A percentile compares a stretch with the other conserved stretches of the same genome.
phyloP scores from a whole-genome alignment of 1,140 invertebrate genomes.

The Drosophila melanica region DNA sequence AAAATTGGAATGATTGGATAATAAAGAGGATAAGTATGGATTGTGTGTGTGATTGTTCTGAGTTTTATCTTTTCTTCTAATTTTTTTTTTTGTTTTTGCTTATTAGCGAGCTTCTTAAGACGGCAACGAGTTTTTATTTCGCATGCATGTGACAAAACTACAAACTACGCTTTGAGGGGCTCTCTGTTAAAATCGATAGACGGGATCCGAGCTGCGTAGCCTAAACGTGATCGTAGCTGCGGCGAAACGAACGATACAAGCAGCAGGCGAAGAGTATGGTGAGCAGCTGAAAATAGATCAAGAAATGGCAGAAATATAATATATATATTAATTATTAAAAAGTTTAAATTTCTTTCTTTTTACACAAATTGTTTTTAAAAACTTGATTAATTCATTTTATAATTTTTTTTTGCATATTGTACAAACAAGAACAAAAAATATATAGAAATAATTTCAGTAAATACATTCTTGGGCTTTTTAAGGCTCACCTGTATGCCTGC shows the following conservation, averaged over 20 bases:
- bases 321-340: background rate
- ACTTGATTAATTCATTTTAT: too few relatives aligned
- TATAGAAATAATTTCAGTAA: too few relatives aligned
- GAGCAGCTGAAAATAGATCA: slow-evolving; percentile 88
- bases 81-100: slow-evolving; percentile 6
- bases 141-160: slow-evolving; percentile 59
- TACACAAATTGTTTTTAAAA: too few relatives aligned
- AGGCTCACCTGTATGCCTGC: slow-evolving; percentile 89
- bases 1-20: slow-evolving; percentile 32
- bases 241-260: slow-evolving; percentile 93
- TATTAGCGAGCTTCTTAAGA: slow-evolving; percentile 28
- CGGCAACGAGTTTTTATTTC: slow-evolving; percentile 44
- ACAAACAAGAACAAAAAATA: too few relatives aligned
- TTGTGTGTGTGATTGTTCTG: slow-evolving; percentile 30
- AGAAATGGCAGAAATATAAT: slow-evolving; percentile 21
- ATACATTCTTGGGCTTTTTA: too few relatives aligned
- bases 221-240: slow-evolving; percentile 96
- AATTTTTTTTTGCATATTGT: too few relatives aligned
- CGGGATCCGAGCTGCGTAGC: slow-evolving; percentile 70
- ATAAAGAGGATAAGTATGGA: slow-evolving; percentile 8
- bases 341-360: too few relatives aligned
- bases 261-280: slow-evolving; percentile 95
- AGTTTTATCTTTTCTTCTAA: slow-evolving; percentile 19
- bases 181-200: slow-evolving; percentile 58
- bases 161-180: slow-evolving; percentile 47